phyloP scores from a whole-genome alignment of 2,888 invertebrate species.

The Micropterix aruncella region DNA sequence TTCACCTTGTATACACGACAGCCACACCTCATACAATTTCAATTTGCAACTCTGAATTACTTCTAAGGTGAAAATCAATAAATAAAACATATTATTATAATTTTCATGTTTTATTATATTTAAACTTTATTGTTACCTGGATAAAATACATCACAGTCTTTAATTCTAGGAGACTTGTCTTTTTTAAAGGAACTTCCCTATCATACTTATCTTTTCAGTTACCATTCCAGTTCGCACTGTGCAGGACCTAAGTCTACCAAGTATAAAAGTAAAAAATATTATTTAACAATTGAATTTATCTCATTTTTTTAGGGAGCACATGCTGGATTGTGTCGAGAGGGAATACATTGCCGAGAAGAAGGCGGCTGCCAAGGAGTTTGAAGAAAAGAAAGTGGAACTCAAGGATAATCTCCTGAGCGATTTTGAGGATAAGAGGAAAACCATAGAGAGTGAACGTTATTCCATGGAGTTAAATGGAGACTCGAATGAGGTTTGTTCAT shows the following conservation, averaged over 20 bases:
- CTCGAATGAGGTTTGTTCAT: constrained; percentile 54
- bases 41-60: too few species aligned
- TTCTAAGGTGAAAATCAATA: too few species aligned
- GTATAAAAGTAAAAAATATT: too few species aligned
- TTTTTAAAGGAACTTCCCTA: too few species aligned
- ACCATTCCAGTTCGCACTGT: too few species aligned
- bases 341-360: constrained; percentile 83
- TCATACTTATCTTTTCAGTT: too few species aligned
- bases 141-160: constrained; percentile 9
- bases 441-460: constrained; percentile 77
- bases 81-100: too few species aligned
- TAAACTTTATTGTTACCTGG: too few species aligned
- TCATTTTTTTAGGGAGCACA: constrained; percentile 51
- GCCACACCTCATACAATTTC: too few species aligned
- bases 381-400: constrained; percentile 86
- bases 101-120: too few species aligned
- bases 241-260: too few species aligned
- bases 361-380: constrained; percentile 82
- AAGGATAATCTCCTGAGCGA: constrained; percentile 80
- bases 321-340: constrained; percentile 74
- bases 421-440: constrained; percentile 82
- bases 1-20: too few species aligned
- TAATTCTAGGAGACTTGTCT: constrained; percentile 8
- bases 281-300: neutral
- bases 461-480: constrained; percentile 85